phyloP scores from a whole-genome alignment of 2,797 vertebrate species.

The Sebastes vulpes region DNA sequence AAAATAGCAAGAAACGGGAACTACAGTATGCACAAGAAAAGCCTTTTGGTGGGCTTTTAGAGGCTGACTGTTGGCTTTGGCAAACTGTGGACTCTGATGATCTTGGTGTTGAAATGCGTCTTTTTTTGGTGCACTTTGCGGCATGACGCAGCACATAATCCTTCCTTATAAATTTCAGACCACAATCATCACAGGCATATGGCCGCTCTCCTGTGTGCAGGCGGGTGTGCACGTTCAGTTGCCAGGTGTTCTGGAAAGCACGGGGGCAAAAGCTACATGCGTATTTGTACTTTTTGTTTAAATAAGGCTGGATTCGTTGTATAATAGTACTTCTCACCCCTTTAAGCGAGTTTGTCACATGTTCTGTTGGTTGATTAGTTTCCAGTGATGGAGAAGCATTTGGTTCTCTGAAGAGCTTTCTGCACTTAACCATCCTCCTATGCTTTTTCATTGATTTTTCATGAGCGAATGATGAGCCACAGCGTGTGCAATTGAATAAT shows the following conservation, averaged over 20 bases:
- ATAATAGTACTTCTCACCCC: constrained; percentile 63
- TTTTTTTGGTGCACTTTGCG: constrained; percentile 72
- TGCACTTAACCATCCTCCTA: constrained; percentile 61
- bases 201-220: constrained; percentile 87
- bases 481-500: constrained; percentile 78
- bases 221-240: constrained; percentile 76
- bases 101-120: constrained; percentile 48
- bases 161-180: constrained; percentile 83
- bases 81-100: constrained; percentile 9
- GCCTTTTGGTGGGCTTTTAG: constrained; percentile 64
- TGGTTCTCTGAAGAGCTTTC: constrained; percentile 7
- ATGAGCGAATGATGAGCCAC: constrained; percentile 70
- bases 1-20: constrained; percentile 85
- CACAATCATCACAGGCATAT: constrained; percentile 81
- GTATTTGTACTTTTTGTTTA: constrained; percentile 73
- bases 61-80: constrained; percentile 20
- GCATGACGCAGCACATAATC: constrained; percentile 85
- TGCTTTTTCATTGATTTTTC: constrained; percentile 76
- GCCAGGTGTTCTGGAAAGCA: constrained; percentile 69
- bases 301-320: constrained; percentile 69
- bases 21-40: constrained; percentile 86
- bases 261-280: constrained; percentile 82
- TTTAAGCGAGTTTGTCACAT: constrained; percentile 22
- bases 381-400: neutral
- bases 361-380: constrained; percentile 29